Evolutionary conservation across 2,888 invertebrate genomes (phyloP), one percentile per base, ranked within the genome.

Genomic region (Lysandra bellargus): DNA sequence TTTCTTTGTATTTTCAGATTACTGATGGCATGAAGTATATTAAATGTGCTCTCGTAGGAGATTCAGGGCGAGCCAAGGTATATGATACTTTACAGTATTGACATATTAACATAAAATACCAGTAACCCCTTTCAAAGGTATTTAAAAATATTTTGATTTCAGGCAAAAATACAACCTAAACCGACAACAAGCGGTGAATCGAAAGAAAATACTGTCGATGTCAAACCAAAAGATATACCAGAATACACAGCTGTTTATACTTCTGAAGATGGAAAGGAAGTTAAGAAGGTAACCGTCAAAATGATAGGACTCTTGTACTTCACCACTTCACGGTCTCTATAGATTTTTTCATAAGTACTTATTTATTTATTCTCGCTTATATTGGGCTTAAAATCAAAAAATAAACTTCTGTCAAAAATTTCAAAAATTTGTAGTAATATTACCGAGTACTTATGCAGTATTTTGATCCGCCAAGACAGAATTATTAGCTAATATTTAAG

Each of bases 1-100:
- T 69, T 1, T 69, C 14, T 61, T 78, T 83, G 80, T 82, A 78
- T 81, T 84, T 83, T 1, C 82, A 89, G 87, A 83, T 83, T 17
- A 83, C 80, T 14, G 85, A 84, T 14, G 84, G 87, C 81, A 84
- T 89, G 81, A 86, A 87, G 0, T 86, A 86, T 57, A 85, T 88
- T n/a, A 85, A 86, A 7, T 81, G 83, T 5, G 81, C 83, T 40
- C 76, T 88, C 72, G 85, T 87, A 2, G 14, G 87, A 0, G 91
- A 91, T 80, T 91, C 91, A 0, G 91, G 87, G 2, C 83, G 87
- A 37, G 82, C 82, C 9, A 85, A 84, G 85, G 85, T 83, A 77
- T 74, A 61, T 73, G 2, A 44, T 44, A 44, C 7, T 44, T 44
- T 9, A 9, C 9, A 44, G 9, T 44, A 44, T 44, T 49, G 49